These are phyloP conservation scores for Cyprinus carpio DNA, from an alignment of 2,113 vertebrate species.

Conservation along the genomic window DNA sequence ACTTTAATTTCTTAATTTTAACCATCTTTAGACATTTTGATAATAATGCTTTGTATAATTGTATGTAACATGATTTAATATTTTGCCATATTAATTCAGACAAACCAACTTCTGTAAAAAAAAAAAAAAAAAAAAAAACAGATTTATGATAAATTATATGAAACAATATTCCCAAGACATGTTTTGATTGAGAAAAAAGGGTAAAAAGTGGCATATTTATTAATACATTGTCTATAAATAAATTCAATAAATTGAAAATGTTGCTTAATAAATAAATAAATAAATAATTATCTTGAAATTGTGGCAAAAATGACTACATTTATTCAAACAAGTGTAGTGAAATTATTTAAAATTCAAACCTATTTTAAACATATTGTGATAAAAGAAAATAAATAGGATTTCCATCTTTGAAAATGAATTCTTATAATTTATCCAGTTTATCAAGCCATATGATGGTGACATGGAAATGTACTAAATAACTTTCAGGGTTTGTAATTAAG, in stretches of 20 bases:
- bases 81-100: no score
- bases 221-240: background rate
- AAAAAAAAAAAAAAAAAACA: background rate
- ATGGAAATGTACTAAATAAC: background rate
- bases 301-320: background rate
- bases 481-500: background rate
- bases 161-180: background rate
- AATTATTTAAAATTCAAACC: background rate
- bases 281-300: background rate
- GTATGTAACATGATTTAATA: background rate
- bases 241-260: background rate
- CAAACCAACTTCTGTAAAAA: background rate
- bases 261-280: background rate
- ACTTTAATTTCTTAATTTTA: background rate
- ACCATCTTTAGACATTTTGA: background rate
- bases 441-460: background rate
- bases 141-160: background rate
- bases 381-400: background rate
- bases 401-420: background rate
- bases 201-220: background rate
- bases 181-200: background rate
- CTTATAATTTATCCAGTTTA: no score
- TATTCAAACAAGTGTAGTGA: background rate
- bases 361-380: background rate
- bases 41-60: background rate